These are phyloP conservation scores for Corticium candelabrum DNA, from an alignment of 37 sponge, comb jelly and placozoan species.

Conservation along the genomic window DNA sequence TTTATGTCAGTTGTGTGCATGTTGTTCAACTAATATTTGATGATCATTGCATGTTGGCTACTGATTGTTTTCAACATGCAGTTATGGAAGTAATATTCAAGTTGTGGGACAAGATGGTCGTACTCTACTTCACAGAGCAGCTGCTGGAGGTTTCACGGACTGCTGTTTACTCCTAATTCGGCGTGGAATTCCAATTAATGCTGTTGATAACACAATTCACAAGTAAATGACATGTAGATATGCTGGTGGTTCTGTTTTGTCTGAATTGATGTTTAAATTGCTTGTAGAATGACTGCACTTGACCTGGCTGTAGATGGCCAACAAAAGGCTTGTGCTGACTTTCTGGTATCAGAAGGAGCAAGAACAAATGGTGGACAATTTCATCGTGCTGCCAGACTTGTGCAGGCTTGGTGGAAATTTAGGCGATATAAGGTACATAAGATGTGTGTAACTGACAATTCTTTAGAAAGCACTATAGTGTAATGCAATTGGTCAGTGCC, in stretches of 20 bases:
- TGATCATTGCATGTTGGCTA: neutral
- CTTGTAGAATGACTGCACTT: slow-evolving; percentile 5
- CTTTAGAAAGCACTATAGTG: no score
- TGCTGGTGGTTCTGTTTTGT: no score
- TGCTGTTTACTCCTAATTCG: slow-evolving; percentile 11
- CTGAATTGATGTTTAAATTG: no score
- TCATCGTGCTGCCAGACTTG: slow-evolving; percentile 60
- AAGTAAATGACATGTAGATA: no score
- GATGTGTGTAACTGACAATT: no score
- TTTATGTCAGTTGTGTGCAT: no score
- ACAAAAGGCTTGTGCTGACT: slow-evolving; percentile 10
- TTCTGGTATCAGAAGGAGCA: slow-evolving; percentile 28
- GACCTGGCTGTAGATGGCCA: slow-evolving; percentile 18
- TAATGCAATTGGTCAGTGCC: no score
- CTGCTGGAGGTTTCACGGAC: slow-evolving; percentile 23
- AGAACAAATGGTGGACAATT: slow-evolving; percentile 41
- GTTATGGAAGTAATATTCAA: neutral
- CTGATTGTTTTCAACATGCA: neutral
- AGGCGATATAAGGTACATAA: slow-evolving; percentile 3
- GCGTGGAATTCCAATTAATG: neutral
- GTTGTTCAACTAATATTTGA: no score
- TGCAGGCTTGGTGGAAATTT: slow-evolving; percentile 56
- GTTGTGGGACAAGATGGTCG: slow-evolving; percentile 17
- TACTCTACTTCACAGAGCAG: slow-evolving; percentile 42
- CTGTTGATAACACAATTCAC: neutral